phyloP scores from a whole-genome alignment of 2,797 vertebrate genomes.

The Sebastes steindachneri region DNA sequence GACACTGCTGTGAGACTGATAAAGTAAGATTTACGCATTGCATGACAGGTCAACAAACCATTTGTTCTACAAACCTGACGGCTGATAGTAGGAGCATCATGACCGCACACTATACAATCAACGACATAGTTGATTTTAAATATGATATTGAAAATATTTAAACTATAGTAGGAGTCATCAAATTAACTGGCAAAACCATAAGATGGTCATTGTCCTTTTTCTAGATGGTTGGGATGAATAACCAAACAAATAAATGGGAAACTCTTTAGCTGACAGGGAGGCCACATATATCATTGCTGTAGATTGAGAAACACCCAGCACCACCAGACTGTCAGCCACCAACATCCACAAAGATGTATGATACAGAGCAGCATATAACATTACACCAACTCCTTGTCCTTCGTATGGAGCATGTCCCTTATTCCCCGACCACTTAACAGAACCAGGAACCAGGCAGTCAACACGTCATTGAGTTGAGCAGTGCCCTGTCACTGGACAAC shows the following conservation, averaged over 20 bases:
- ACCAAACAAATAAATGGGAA: neutral
- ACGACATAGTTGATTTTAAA: neutral
- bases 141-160: neutral
- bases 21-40: neutral
- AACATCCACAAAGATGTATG: neutral
- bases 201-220: neutral
- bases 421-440: conserved; percentile 24
- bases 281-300: neutral
- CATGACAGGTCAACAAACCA: neutral
- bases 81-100: neutral
- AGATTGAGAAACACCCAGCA: neutral
- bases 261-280: neutral
- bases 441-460: conserved; percentile 4
- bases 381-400: conserved; percentile 2
- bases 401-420: neutral
- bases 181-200: neutral
- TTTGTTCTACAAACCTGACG: neutral
- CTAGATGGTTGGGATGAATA: neutral
- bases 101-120: neutral
- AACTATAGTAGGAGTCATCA: neutral
- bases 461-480: neutral
- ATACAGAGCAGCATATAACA: neutral
- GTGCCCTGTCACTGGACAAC: neutral
- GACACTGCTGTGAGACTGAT: neutral
- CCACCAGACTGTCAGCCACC: neutral